These are phyloP conservation scores for Alosa sapidissima DNA, from an alignment of 2,797 vertebrate genomes.

Conservation along the genomic window DNA sequence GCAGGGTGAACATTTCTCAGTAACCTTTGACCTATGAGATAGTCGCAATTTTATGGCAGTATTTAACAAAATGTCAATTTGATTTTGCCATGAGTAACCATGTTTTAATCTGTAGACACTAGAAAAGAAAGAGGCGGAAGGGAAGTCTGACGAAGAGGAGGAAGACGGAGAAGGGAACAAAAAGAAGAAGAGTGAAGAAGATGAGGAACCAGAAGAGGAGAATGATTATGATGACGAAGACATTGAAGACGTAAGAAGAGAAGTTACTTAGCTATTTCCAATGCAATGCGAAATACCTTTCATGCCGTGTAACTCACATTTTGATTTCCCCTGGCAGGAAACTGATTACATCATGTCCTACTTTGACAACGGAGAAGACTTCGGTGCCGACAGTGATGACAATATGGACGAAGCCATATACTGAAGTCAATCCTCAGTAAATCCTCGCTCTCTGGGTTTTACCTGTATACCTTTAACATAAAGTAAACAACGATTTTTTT, in stretches of 20 bases:
- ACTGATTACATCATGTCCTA: constrained; percentile 83
- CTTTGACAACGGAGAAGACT: constrained; percentile 88
- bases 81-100: neutral
- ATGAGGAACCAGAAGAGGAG: constrained; percentile 72
- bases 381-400: constrained; percentile 85
- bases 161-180: constrained; percentile 74
- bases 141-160: constrained; percentile 75
- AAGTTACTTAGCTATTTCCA: neutral
- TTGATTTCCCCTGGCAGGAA: constrained; percentile 42
- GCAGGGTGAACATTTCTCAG: neutral
- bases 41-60: neutral
- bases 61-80: neutral
- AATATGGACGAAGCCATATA: constrained; percentile 90
- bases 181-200: constrained; percentile 63
- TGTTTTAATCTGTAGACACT: constrained; percentile 59
- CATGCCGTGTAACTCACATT: neutral
- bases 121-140: constrained; percentile 72
- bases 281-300: neutral
- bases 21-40: neutral
- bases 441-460: neutral
- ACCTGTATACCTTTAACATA: neutral
- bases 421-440: constrained; percentile 59
- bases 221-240: constrained; percentile 79
- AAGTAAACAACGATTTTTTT: neutral
- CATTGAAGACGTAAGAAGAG: constrained; percentile 72